phyloP scores from a whole-genome alignment of 2,888 invertebrate species.

The Reticulitermes lucifugus region DNA sequence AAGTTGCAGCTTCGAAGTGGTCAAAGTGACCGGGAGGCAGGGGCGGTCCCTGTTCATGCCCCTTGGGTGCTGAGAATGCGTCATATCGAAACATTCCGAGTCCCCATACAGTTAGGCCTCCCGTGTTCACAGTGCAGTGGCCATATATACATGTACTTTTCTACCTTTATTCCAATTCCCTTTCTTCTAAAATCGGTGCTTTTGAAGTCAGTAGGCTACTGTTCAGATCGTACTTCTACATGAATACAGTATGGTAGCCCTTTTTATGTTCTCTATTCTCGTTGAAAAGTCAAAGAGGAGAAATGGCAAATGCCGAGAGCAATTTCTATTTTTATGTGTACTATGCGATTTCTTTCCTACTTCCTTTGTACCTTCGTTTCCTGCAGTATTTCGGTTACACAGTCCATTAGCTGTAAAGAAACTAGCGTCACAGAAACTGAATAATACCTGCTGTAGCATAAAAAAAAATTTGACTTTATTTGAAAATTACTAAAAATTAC shows the following conservation, averaged over 20 bases:
- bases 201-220: not conserved
- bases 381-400: not conserved
- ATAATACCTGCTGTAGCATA: not conserved
- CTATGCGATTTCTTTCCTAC: not conserved
- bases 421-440: not conserved
- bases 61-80: not conserved
- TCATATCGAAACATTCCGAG: not conserved
- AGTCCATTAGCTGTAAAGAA: not conserved
- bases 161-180: not conserved
- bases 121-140: not conserved
- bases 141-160: not conserved
- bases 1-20: not conserved
- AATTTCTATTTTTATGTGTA: not conserved
- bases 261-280: not conserved
- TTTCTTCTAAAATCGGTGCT: not conserved
- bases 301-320: not conserved
- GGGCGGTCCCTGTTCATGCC: not conserved
- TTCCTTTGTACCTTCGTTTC: not conserved
- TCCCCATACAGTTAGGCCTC: not conserved
- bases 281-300: not conserved
- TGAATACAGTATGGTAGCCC: not conserved
- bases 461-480: not conserved
- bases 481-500: no score
- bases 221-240: not conserved
- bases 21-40: not conserved